Evolutionary conservation across 2,113 vertebrate genomes (phyloP).

Genomic region (Rynchops niger): DNA sequence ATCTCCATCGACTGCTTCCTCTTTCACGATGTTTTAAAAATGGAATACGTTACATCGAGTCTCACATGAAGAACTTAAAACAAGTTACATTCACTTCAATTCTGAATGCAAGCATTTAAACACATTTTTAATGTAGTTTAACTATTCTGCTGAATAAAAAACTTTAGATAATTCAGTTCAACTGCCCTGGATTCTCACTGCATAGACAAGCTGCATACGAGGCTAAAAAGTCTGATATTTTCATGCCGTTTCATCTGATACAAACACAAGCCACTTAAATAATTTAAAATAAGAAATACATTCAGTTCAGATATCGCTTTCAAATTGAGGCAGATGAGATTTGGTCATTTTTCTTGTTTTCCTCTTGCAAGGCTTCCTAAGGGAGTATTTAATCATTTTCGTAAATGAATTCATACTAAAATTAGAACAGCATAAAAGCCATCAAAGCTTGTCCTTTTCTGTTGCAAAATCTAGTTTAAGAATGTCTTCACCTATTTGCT

Average conservation of each 20-base stretch:
- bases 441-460: neutral
- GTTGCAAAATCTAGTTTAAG: neutral
- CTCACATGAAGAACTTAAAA: neutral
- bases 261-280: neutral
- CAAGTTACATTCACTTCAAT: neutral
- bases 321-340: neutral
- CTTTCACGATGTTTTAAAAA: neutral
- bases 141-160: neutral
- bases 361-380: neutral
- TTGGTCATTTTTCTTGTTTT: neutral
- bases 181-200: neutral
- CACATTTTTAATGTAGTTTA: neutral
- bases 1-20: neutral
- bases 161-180: neutral
- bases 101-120: neutral
- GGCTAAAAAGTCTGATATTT: neutral
- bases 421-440: neutral
- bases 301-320: neutral
- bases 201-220: neutral
- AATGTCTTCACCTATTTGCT: neutral
- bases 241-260: neutral
- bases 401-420: neutral
- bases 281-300: neutral
- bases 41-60: neutral
- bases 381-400: neutral